Percentiles rank a stretch among this genome's conserved stretches.
These are phyloP conservation scores for Galerucella pusilla DNA, from an alignment of 2,888 invertebrate genomes.

Conservation along the genomic window DNA sequence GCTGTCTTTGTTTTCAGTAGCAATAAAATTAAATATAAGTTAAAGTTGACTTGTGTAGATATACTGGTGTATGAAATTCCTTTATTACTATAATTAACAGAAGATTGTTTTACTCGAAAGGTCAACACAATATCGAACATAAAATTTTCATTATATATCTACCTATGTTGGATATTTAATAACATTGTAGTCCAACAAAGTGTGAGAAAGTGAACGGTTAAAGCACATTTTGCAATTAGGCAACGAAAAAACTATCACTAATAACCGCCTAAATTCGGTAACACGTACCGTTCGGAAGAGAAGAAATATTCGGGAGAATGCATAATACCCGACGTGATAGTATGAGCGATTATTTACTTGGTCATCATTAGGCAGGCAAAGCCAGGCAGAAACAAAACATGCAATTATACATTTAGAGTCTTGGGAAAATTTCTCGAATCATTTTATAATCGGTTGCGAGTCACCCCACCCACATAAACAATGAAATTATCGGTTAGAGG, in stretches of 20 bases:
- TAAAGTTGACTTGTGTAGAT: neutral
- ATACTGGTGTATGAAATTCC: neutral
- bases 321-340: conserved; percentile 28
- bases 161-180: neutral
- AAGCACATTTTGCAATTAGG: conserved; percentile 2
- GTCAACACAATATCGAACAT: neutral
- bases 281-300: conserved; percentile 8
- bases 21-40: neutral
- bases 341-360: conserved; percentile 44
- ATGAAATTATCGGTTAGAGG: conserved; percentile 61
- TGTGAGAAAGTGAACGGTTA: conserved; percentile 13
- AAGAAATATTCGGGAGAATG: conserved; percentile 23
- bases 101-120: neutral
- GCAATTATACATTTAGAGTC: conserved; percentile 58
- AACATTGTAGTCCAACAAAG: neutral
- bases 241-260: conserved; percentile 11
- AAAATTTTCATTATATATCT: neutral
- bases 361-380: conserved; percentile 35
- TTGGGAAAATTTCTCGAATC: conserved; percentile 55
- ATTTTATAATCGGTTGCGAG: conserved; percentile 56
- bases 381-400: conserved; percentile 47
- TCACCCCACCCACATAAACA: conserved; percentile 62
- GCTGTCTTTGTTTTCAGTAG: neutral
- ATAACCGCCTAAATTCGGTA: conserved; percentile 13
- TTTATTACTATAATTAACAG: neutral